phyloP scores from a whole-genome alignment of 2,888 invertebrate species.

The Oscheius sp. region DNA sequence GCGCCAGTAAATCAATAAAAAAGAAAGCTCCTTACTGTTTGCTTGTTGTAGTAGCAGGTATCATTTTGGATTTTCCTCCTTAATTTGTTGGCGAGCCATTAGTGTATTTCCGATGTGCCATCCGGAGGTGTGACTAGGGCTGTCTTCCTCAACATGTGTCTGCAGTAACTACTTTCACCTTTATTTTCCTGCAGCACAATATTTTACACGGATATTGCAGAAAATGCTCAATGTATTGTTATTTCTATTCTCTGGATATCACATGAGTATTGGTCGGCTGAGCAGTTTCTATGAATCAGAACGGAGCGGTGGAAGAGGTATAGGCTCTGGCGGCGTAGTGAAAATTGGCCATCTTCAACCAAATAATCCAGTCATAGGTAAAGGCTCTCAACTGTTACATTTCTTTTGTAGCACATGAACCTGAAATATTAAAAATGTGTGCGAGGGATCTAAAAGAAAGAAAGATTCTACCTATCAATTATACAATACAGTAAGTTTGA shows the following conservation, averaged over 20 bases:
- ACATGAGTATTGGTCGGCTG: neutral
- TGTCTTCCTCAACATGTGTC: slow-evolving; percentile 2
- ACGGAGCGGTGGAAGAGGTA: neutral
- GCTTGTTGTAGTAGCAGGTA: slow-evolving; percentile 1
- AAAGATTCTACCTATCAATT: slow-evolving; percentile 59
- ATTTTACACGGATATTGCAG: neutral
- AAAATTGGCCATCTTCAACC: slow-evolving; percentile 61
- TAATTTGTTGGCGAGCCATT: slow-evolving; percentile 30
- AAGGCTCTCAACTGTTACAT: neutral
- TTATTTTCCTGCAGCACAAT: too few relatives aligned
- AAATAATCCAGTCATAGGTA: slow-evolving; percentile 54
- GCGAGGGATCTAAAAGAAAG: slow-evolving; percentile 58
- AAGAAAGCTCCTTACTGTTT: neutral
- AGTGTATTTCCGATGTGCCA: slow-evolving; percentile 25
- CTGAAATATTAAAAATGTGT: slow-evolving; percentile 61
- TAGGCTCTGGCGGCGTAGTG: slow-evolving; percentile 42
- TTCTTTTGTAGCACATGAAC: slow-evolving; percentile 47
- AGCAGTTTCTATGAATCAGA: neutral
- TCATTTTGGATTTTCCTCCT: neutral
- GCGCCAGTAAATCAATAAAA: too few relatives aligned
- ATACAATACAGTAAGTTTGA: slow-evolving; percentile 48
- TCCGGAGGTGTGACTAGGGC: slow-evolving; percentile 31
- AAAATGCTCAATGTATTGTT: neutral
- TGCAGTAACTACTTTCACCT: too few relatives aligned
- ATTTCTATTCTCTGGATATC: neutral